Percentiles rank a stretch among this genome's conserved stretches.
These are phyloP conservation scores for Lepus townsendii DNA, from an alignment of 2,797 vertebrate species.

Conservation along the genomic window DNA sequence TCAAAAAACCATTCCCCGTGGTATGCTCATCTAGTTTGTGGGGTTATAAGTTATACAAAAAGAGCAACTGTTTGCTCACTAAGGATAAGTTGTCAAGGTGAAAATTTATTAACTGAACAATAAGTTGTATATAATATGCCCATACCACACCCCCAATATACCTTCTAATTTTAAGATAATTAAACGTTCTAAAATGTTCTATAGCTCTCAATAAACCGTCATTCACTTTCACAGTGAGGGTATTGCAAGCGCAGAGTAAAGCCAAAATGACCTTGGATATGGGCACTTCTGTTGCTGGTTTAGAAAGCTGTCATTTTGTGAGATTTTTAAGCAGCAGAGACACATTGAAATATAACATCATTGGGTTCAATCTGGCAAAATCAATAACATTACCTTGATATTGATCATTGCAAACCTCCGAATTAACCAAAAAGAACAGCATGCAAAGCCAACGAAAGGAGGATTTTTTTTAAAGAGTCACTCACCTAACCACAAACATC, in stretches of 20 bases:
- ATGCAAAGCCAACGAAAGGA: conserved; percentile 17
- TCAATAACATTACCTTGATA: background rate
- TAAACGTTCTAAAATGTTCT: conserved; percentile 7
- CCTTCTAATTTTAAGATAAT: conserved; percentile 25
- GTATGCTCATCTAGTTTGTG: background rate
- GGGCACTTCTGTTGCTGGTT: background rate
- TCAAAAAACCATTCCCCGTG: conserved; percentile 3
- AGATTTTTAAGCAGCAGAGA: conserved; percentile 56
- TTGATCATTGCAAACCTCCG: background rate
- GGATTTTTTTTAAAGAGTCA: background rate
- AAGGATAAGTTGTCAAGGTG: background rate
- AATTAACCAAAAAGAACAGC: conserved; percentile 47
- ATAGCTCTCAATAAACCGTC: background rate
- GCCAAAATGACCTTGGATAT: background rate
- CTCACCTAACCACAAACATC: background rate
- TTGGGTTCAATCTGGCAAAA: conserved; percentile 54
- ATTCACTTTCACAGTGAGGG: background rate
- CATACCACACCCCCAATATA: background rate
- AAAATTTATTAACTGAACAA: background rate
- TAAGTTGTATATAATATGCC: background rate
- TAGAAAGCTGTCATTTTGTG: background rate
- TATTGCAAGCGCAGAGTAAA: background rate
- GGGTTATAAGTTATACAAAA: background rate
- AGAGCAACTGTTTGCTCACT: background rate
- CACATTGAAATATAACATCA: conserved; percentile 69